These are phyloP conservation scores for Tyria jacobaeae DNA, from an alignment of 2,888 invertebrate genomes.

Conservation along the genomic window DNA sequence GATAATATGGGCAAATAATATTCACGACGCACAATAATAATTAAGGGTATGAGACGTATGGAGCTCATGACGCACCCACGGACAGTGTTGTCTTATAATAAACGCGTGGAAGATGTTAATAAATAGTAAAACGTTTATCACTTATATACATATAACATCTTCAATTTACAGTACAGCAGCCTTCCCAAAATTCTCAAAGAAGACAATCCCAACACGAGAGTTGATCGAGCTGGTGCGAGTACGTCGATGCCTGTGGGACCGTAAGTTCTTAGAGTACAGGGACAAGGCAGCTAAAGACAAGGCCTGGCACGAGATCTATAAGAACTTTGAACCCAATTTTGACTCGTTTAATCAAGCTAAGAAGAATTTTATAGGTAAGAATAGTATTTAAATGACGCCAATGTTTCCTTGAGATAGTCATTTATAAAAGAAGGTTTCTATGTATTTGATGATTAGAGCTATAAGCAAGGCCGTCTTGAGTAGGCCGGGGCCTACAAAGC, in stretches of 20 bases:
- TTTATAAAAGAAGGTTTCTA: too few species aligned
- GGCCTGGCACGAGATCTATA: conserved; percentile 57
- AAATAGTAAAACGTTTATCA: background rate
- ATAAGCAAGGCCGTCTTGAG: too few species aligned
- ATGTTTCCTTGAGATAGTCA: too few species aligned
- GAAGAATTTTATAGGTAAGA: conserved; percentile 53
- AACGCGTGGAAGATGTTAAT: too few species aligned
- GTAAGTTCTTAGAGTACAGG: conserved; percentile 42
- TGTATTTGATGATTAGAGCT: too few species aligned
- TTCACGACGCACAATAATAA: too few species aligned
- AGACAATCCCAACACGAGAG: conserved; percentile 47
- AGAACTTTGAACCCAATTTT: conserved; percentile 53
- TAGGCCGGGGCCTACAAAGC: too few species aligned
- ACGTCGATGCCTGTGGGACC: conserved; percentile 55
- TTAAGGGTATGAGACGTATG: too few species aligned
- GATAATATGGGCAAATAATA: too few species aligned
- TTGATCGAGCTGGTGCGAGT: conserved; percentile 56
- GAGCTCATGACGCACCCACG: too few species aligned
- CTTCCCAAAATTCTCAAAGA: conserved; percentile 24
- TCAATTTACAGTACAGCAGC: conserved; percentile 5
- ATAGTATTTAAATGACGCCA: background rate
- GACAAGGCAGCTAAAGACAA: conserved; percentile 45
- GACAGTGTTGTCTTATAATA: too few species aligned
- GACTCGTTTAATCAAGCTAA: conserved; percentile 44
- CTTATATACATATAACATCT: too few species aligned